phyloP scores from a whole-genome alignment of 2,888 invertebrate genomes.

The Scelioninae gen. 1 region DNA sequence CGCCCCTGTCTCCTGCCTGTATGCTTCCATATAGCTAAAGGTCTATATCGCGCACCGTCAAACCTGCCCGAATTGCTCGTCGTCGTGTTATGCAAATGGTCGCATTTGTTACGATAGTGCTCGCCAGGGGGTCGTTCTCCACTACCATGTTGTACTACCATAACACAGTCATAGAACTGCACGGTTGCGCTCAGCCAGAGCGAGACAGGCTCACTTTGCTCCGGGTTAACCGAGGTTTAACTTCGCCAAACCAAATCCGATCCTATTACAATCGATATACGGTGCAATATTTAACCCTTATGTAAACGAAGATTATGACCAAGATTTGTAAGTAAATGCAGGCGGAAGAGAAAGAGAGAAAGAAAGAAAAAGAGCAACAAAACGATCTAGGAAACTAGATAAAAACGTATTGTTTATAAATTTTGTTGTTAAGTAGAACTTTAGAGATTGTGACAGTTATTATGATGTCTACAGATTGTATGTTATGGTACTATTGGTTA shows the following conservation, averaged over 20 bases:
- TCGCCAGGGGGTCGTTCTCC: slow-evolving; percentile 82
- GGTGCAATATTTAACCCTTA: slow-evolving; percentile 36
- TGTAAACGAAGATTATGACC: slow-evolving; percentile 16
- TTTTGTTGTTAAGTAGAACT: too few relatives aligned
- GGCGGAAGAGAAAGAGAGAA: too few relatives aligned
- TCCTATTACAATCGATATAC: slow-evolving; percentile 56
- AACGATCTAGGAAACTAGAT: too few relatives aligned
- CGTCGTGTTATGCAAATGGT: slow-evolving; percentile 84
- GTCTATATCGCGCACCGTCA: slow-evolving; percentile 84
- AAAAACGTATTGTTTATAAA: slow-evolving; percentile 1
- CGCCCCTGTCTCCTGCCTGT: slow-evolving; percentile 60
- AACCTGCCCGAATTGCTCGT: slow-evolving; percentile 84
- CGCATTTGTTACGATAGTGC: slow-evolving; percentile 84
- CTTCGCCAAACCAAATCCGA: slow-evolving; percentile 55
- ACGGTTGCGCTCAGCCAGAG: slow-evolving; percentile 47
- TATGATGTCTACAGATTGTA: too few relatives aligned
- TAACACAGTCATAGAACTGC: slow-evolving; percentile 69
- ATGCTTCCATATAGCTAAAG: slow-evolving; percentile 77
- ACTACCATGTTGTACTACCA: slow-evolving; percentile 71
- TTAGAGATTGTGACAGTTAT: too few relatives aligned
- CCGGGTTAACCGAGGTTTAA: slow-evolving; percentile 66
- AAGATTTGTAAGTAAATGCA: slow-evolving; percentile 28
- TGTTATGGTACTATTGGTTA: too few relatives aligned
- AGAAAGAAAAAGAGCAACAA: background rate
- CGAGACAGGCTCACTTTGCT: slow-evolving; percentile 50